Base-by-base conservation (phyloP, 2,797 vertebrate genomes). In the Paratrypauchen microcephalus region DNA sequence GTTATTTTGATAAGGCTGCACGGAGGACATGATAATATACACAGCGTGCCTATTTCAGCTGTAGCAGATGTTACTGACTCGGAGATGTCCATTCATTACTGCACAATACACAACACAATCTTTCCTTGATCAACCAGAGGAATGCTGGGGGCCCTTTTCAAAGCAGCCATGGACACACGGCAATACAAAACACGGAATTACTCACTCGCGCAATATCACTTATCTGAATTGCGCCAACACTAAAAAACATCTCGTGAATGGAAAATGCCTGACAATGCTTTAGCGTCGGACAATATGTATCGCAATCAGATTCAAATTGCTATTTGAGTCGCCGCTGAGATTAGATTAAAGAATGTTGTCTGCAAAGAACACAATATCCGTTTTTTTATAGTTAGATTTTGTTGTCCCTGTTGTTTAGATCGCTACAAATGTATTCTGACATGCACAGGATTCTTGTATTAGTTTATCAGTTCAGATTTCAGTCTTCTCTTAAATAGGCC, bases 61-160 rank as follows among this genome's bases (percentile, higher is more conserved):
- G 24, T 41, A 52, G 62, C 70, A 1, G 24, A 60, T 73, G 79
- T 71, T 66, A 68, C 68, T 1, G 60, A 64, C 73, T 71, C 50
- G 50, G 61, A 71, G 63, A 41, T 70, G 79, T 75, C 67, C 61
- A 5, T 59, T 72, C 26, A 56, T 45, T 65, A 70, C 68, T 62
- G 72, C 81, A 78, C 72, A 21, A 45, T 15, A 58, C 66, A 56
- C 47, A 66, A 68, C 58, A 45, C 52, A 71, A 58, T 15, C 66
- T 21, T 66, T 50, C 19, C 59, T 71, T 65, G 45, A 65, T 41
- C 57, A 82, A 70, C 68, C 63, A 62, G 62, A 72, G 77, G 79
- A 83, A 86, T 78, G 75, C 19, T 66, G 77, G 23, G 72, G 76
- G 77, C 79, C 76, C 72, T 2, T 77, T 77, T 81, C 72, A 67